Base-by-base conservation (phyloP, 1,140 invertebrate species). In the Brachionus calyciflorus region DNA sequence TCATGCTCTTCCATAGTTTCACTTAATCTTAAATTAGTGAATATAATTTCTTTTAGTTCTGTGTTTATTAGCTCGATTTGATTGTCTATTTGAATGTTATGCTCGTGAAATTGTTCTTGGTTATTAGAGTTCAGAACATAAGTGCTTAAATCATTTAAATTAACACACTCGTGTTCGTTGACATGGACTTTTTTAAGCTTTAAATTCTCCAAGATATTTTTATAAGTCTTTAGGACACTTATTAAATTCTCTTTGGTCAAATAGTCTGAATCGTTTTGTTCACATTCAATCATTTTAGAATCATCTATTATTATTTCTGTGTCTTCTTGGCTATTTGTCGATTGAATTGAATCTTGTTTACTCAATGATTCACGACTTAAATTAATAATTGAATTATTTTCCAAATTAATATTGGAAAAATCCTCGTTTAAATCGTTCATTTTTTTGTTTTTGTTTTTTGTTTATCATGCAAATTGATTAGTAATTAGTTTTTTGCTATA, bases 371-470 rank as follows among this genome's bases (percentile, higher is more conserved):
- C 33, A 24, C 9, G 33, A 19, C 69, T 73, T 28, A 40, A 19
- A 17, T 73, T 73, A 21, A 51, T 24, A 24, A 28, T 33, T 19
- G n/a, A 19, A 28, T 21, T 48, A 17, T 1, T 9, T 19, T 73
- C 69, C n/a, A 73, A 26, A 17, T 26, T 9, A 24, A 73, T 49
- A 33, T 33, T 55, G 17, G 41, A 10, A 17, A 73, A 33, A 28
- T 73, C 28, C 37, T 73, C n/a, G 46, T 37, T 55, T 37, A 73
- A 49, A 73, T 73, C 69, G 26, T 55, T 73, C 69, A 73, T 73
- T 26, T 46, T 69, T 46, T 40, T n/a, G 17, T 41, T 44, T 9
- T 4, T 44, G 19, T 40, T 69, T 14, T 46, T 69, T 6, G 30
- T 30, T 69, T 69, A 19, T 19, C 41, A 30, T 69, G 19, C 24